A percentile compares a stretch with the other conserved stretches of the same genome.
phyloP scores from a whole-genome alignment of 2,888 invertebrate species.

The Glomeris marginata region DNA sequence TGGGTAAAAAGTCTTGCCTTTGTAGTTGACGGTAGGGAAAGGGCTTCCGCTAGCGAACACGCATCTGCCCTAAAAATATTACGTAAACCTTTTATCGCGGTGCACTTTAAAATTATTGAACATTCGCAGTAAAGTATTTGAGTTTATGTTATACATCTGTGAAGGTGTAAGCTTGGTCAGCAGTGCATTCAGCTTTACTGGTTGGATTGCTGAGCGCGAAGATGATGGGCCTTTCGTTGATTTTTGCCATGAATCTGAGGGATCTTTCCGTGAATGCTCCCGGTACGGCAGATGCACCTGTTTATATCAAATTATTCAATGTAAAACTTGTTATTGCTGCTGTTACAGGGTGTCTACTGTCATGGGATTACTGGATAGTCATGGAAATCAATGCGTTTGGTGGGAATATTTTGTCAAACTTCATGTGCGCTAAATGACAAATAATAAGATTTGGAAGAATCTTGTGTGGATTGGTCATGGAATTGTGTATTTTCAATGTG shows the following conservation, averaged over 20 bases:
- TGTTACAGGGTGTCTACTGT: not conserved
- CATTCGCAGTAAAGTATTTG: not conserved
- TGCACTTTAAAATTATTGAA: not conserved
- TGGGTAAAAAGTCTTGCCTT: slow-evolving; percentile 66
- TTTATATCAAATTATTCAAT: not conserved
- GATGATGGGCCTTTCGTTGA: slow-evolving; percentile 75
- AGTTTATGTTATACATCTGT: slow-evolving; percentile 48
- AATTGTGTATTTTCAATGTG: too few relatives aligned
- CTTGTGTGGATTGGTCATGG: too few relatives aligned
- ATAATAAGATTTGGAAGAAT: too few relatives aligned
- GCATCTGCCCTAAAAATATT: slow-evolving; percentile 56
- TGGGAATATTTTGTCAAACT: too few relatives aligned
- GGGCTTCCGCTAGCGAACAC: slow-evolving; percentile 95
- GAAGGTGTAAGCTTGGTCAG: slow-evolving; percentile 80
- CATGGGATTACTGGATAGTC: too few relatives aligned
- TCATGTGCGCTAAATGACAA: too few relatives aligned
- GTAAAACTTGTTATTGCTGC: not conserved
- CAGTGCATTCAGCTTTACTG: slow-evolving; percentile 97
- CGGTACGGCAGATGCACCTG: slow-evolving; percentile 81
- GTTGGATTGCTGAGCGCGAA: slow-evolving; percentile 99
- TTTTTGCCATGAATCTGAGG: slow-evolving; percentile 65
- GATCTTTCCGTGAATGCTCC: slow-evolving; percentile 88
- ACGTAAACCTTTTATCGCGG: slow-evolving; percentile 1
- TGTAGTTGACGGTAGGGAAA: slow-evolving; percentile 66
- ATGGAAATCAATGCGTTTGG: too few relatives aligned